Evolutionary conservation across 2,797 vertebrate genomes (phyloP).

Genomic region (Phoxinus dragarum): DNA sequence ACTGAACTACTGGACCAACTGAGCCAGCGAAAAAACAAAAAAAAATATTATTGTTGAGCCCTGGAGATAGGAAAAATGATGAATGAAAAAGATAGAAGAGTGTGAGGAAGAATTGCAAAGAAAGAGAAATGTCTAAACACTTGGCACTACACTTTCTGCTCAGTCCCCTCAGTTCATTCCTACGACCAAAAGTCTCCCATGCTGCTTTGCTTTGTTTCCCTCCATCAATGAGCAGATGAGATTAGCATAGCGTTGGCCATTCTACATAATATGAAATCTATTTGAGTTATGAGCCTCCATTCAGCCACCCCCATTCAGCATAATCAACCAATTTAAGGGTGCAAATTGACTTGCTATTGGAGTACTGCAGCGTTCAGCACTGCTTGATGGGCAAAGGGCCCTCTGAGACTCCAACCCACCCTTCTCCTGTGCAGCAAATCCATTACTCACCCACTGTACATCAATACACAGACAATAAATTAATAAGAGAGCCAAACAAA

Average conservation of each 20-base stretch:
- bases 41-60: not conserved
- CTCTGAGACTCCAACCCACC: slow-evolving; percentile 59
- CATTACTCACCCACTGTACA: slow-evolving; percentile 72
- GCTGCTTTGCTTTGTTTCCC: slow-evolving; percentile 50
- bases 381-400: slow-evolving; percentile 61
- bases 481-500: slow-evolving; percentile 63
- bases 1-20: not conserved
- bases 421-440: slow-evolving; percentile 60
- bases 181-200: slow-evolving; percentile 48
- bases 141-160: not conserved
- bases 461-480: slow-evolving; percentile 67
- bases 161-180: not conserved
- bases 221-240: slow-evolving; percentile 53
- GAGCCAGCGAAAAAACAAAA: not conserved
- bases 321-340: slow-evolving; percentile 69
- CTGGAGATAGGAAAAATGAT: not conserved
- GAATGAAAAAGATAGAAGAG: slow-evolving; percentile 34
- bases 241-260: slow-evolving; percentile 67
- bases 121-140: slow-evolving; percentile 17
- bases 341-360: slow-evolving; percentile 65
- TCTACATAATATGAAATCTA: slow-evolving; percentile 66
- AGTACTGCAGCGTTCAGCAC: slow-evolving; percentile 63
- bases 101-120: slow-evolving; percentile 1
- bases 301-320: slow-evolving; percentile 67
- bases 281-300: slow-evolving; percentile 66